Base-by-base conservation (phyloP, 2,113 vertebrate species). In the Gymnarchus niloticus region DNA sequence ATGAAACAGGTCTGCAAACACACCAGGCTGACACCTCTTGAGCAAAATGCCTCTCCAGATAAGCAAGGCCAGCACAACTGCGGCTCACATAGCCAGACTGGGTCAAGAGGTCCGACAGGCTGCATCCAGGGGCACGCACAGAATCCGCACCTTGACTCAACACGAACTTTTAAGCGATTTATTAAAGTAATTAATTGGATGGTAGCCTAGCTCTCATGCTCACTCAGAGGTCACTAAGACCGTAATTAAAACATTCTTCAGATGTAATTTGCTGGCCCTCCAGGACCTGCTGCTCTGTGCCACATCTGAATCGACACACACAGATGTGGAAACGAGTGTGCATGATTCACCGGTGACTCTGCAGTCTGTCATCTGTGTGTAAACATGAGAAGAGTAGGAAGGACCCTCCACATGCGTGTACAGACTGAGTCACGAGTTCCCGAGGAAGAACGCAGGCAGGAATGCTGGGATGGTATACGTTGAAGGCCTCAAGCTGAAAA, bases 341-440 rank as follows among this genome's bases (percentile, higher is more conserved):
- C 23, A 41, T 80, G 44, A 21, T n/a, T 78, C 19, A 23, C 21
- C 77, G 23, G 37, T 56, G 82, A 57, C 54, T 83, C 54, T 41
- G 6, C 2, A 17, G 33, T 78, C 73, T 78, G 37, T 21, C 48
- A 81, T 81, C 77, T 48, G 77, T 19, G 44, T 81, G 77, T 51
- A 49, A 48, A 81, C 44, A 6, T 48, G 19, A 37, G 54, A 33
- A 19, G 81, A 56, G 7, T 33, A 3, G n/a, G 56, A 59, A 19
- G 12, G 51, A 33, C 49, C 44, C 28, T 82, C 80, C 33, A 28
- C 52, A 6, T 51, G 17, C n/a, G 80, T 9, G 28, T 33, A 52
- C 33, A 46, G 4, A 17, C 83, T 65, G 57, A 84, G 37, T 91
- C 80, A 52, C 51, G 28, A 5, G 9, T 21, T 41, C 33, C 33